phyloP scores from a whole-genome alignment of 2,888 invertebrate genomes.

The Epinotia bilunana region DNA sequence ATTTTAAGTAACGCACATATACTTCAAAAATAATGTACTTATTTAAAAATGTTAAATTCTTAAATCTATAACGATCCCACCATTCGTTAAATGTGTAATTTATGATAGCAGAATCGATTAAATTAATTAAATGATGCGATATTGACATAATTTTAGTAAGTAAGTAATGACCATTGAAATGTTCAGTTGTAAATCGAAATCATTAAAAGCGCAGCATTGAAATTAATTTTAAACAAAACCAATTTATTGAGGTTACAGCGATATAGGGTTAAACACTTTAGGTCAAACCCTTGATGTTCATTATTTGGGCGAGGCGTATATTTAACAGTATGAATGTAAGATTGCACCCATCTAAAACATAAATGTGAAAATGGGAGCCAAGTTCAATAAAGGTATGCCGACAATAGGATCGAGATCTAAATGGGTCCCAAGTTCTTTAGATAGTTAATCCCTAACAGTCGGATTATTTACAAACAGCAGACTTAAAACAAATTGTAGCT shows the following conservation, averaged over 20 bases:
- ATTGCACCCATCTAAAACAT: no score
- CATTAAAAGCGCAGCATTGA: neutral
- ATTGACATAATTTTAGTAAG: slow-evolving; percentile 18
- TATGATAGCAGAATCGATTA: slow-evolving; percentile 21
- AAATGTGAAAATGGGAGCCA: no score
- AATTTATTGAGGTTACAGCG: slow-evolving; percentile 12
- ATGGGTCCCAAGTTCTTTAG: no score
- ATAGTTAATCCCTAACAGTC: no score
- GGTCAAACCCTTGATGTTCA: neutral
- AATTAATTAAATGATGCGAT: slow-evolving; percentile 16
- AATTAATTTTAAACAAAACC: slow-evolving; percentile 14
- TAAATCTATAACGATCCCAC: neutral
- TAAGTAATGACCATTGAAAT: slow-evolving; percentile 19
- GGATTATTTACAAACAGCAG: no score
- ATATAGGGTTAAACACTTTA: neutral
- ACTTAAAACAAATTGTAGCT: no score
- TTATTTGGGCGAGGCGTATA: no score
- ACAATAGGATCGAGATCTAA: no score
- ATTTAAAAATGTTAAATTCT: neutral
- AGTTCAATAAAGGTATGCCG: no score
- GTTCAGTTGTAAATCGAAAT: neutral
- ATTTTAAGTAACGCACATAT: neutral
- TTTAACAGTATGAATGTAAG: no score
- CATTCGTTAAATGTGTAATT: slow-evolving; percentile 4
- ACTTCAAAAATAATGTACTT: neutral